These are phyloP conservation scores for Synergus gifuensis DNA, from an alignment of 2,888 invertebrate genomes.

Conservation along the genomic window DNA sequence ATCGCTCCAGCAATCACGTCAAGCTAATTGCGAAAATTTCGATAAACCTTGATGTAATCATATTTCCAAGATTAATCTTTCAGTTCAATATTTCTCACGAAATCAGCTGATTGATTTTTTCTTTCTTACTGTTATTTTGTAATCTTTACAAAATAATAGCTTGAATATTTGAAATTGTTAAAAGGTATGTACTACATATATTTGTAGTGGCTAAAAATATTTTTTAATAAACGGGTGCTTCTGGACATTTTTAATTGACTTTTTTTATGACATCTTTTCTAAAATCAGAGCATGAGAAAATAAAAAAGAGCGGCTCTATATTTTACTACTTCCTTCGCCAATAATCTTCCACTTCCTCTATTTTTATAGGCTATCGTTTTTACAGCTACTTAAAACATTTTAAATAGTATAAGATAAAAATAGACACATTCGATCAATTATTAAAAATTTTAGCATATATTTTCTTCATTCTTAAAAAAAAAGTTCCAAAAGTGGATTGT, in stretches of 20 bases:
- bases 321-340: neutral
- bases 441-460: too few relatives aligned
- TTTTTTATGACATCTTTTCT: neutral
- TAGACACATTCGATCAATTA: too few relatives aligned
- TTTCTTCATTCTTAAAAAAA: too few relatives aligned
- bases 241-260: neutral
- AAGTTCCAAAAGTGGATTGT: neutral
- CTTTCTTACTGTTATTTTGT: too few relatives aligned
- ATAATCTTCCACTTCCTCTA: neutral
- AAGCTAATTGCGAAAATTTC: slow-evolving; percentile 56
- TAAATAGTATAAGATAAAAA: too few relatives aligned
- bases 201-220: neutral
- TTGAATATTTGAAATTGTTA: too few relatives aligned
- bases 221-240: too few relatives aligned
- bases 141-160: too few relatives aligned
- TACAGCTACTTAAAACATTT: neutral
- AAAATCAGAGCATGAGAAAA: neutral
- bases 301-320: neutral
- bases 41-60: slow-evolving; percentile 46
- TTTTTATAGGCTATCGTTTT: neutral
- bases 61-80: slow-evolving; percentile 33
- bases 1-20: slow-evolving; percentile 61
- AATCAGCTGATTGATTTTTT: slow-evolving; percentile 7
- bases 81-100: neutral
- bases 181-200: too few relatives aligned